phyloP scores from a whole-genome alignment of 2,113 vertebrate species.

The Eubucco bourcierii region DNA sequence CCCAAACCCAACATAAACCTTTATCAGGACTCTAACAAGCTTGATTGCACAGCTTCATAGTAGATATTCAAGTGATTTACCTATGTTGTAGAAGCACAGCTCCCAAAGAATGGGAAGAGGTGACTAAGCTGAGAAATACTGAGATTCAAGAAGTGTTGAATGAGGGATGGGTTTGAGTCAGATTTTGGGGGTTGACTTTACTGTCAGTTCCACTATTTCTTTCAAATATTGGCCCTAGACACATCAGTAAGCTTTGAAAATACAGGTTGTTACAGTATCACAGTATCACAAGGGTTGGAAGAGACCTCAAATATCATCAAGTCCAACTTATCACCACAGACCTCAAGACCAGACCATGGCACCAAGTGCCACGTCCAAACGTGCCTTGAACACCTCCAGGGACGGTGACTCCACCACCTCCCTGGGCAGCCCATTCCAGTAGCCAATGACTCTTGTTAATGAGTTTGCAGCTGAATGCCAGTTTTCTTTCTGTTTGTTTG shows the following conservation, averaged over 20 bases:
- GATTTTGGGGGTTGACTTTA: background rate
- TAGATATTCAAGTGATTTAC: background rate
- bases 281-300: too few relatives aligned
- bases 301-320: too few relatives aligned
- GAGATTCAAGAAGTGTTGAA: background rate
- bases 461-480: background rate
- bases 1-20: background rate
- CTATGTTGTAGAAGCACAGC: background rate
- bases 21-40: background rate
- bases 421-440: too few relatives aligned
- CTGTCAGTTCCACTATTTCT: background rate
- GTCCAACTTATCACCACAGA: too few relatives aligned
- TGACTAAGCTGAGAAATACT: background rate
- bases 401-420: too few relatives aligned
- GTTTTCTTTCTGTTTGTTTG: background rate
- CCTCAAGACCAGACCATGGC: too few relatives aligned
- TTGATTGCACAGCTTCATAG: background rate
- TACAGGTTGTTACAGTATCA: too few relatives aligned
- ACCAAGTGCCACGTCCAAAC: too few relatives aligned
- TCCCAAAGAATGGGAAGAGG: background rate
- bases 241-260: conserved; percentile 2
- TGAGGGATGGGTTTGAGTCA: background rate
- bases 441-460: too few relatives aligned
- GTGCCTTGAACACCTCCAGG: too few relatives aligned
- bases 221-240: background rate